phyloP scores from a whole-genome alignment of 2,888 invertebrate genomes.

The Mayetiola destructor region DNA sequence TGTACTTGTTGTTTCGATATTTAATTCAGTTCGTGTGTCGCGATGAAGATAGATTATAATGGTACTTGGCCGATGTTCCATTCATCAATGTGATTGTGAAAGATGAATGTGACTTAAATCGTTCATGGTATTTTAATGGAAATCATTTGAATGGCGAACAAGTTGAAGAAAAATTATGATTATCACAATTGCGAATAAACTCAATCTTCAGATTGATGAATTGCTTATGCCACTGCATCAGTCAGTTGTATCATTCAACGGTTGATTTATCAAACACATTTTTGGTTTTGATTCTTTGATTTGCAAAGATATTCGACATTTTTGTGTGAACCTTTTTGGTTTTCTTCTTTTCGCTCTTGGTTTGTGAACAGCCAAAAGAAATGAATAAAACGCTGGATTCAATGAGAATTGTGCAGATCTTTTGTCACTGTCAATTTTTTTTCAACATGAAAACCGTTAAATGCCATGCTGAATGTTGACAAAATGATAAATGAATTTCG shows the following conservation, averaged over 20 bases:
- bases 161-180: conserved; percentile 5
- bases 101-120: not conserved
- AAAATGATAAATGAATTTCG: conserved; percentile 12
- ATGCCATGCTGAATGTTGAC: conserved; percentile 7
- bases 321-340: too few relatives aligned
- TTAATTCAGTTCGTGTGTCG: too few relatives aligned
- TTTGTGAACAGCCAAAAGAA: not conserved
- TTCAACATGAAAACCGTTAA: not conserved
- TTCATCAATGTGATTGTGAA: too few relatives aligned
- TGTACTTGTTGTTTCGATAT: not conserved
- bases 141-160: not conserved
- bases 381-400: not conserved
- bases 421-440: conserved; percentile 5
- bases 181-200: not conserved
- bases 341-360: not conserved
- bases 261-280: not conserved
- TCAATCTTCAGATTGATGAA: too few relatives aligned
- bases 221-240: conserved; percentile 1
- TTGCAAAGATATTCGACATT: not conserved
- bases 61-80: too few relatives aligned
- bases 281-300: too few relatives aligned
- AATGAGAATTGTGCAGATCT: too few relatives aligned
- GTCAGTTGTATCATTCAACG: conserved; percentile 7
- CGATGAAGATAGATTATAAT: too few relatives aligned
- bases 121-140: not conserved